phyloP scores from a whole-genome alignment of 2,797 vertebrate genomes.

The Smutsia temminckii region DNA sequence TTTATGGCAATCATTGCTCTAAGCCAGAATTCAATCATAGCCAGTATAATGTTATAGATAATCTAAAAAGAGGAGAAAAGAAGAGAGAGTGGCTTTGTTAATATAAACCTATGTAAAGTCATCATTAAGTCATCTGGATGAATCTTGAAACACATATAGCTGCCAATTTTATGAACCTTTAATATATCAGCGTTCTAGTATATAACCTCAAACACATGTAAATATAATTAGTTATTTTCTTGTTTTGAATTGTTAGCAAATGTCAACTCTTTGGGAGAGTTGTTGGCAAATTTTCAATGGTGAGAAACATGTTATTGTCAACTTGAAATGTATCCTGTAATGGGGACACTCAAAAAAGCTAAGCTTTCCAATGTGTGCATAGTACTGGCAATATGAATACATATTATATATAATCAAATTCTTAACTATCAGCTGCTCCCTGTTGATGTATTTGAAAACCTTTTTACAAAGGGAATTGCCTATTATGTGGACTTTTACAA shows the following conservation, averaged over 20 bases:
- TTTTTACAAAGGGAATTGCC: conserved; percentile 94
- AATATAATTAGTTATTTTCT: conserved; percentile 86
- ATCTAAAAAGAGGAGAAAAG: conserved; percentile 67
- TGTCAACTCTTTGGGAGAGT: conserved; percentile 79
- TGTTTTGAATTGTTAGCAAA: conserved; percentile 80
- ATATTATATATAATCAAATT: conserved; percentile 86
- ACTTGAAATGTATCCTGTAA: conserved; percentile 81
- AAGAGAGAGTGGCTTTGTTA: conserved; percentile 67
- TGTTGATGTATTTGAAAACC: conserved; percentile 88
- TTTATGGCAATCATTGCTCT: conserved; percentile 65
- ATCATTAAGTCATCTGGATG: conserved; percentile 69
- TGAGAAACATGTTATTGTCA: conserved; percentile 84
- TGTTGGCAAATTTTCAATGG: conserved; percentile 82
- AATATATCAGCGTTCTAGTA: conserved; percentile 77
- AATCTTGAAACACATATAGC: conserved; percentile 80
- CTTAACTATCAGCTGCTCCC: conserved; percentile 80
- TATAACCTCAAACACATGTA: conserved; percentile 90
- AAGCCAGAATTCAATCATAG: conserved; percentile 55
- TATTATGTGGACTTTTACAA: conserved; percentile 95
- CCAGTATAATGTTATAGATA: conserved; percentile 68
- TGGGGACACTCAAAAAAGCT: conserved; percentile 65
- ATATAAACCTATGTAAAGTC: conserved; percentile 73
- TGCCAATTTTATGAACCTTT: conserved; percentile 77
- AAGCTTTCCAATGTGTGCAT: conserved; percentile 83
- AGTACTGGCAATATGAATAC: conserved; percentile 86